Conservation (phyloP, 2,888 invertebrate species). For the Beris morrisii region DNA sequence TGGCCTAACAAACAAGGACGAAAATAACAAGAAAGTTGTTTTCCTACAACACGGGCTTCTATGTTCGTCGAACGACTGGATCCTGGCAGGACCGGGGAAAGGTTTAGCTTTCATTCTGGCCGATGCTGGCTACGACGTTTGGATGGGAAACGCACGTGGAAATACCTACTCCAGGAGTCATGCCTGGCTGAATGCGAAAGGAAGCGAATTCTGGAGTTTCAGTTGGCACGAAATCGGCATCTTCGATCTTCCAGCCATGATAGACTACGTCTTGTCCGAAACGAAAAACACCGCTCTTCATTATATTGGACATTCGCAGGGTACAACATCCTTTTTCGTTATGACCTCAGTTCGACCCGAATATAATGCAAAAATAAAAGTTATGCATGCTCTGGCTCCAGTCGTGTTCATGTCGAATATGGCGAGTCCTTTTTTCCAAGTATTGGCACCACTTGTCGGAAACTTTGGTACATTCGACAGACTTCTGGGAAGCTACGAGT, state of each 20-base stretch:
- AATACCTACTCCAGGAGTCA: slow-evolving; percentile 64
- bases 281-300: slow-evolving; percentile 59
- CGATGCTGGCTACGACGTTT: slow-evolving; percentile 60
- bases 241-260: slow-evolving; percentile 65
- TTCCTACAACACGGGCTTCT: slow-evolving; percentile 60
- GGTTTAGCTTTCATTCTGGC: slow-evolving; percentile 60
- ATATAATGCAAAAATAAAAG: slow-evolving; percentile 57
- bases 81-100: slow-evolving; percentile 68
- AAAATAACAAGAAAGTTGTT: slow-evolving; percentile 44
- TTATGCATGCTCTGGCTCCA: slow-evolving; percentile 63
- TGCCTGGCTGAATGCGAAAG: slow-evolving; percentile 46
- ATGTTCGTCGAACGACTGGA: slow-evolving; percentile 70
- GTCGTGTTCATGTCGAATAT: slow-evolving; percentile 66
- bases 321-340: slow-evolving; percentile 58
- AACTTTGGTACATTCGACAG: slow-evolving; percentile 42
- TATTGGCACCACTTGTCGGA: slow-evolving; percentile 51
- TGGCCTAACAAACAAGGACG: slow-evolving; percentile 50
- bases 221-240: slow-evolving; percentile 62
- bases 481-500: slow-evolving; percentile 57
- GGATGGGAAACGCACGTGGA: slow-evolving; percentile 68
- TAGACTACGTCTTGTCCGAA: slow-evolving; percentile 59
- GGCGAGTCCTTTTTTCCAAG: slow-evolving; percentile 54
- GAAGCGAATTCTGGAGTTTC: slow-evolving; percentile 51
- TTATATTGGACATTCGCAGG: slow-evolving; percentile 67
- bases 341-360: slow-evolving; percentile 55